These are phyloP conservation scores for Carpatolechia fugitivella DNA, from an alignment of 2,888 invertebrate species.

Conservation along the genomic window DNA sequence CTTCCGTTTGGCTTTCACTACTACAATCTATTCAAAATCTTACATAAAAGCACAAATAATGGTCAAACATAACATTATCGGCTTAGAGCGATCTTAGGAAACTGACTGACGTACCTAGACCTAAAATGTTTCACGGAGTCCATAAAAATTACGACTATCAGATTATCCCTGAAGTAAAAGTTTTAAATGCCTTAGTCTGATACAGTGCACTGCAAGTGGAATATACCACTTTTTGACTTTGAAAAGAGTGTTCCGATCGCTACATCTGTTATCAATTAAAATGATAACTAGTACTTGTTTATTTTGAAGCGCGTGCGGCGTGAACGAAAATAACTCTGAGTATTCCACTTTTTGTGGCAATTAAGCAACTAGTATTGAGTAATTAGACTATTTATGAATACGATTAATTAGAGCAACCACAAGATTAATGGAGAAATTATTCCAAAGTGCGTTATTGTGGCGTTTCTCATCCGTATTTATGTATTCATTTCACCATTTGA, in stretches of 20 bases:
- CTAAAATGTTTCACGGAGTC: too few relatives aligned
- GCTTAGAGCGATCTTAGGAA: too few relatives aligned
- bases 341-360: conserved; percentile 11
- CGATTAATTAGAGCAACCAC: conserved; percentile 35
- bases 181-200: too few relatives aligned
- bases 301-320: neutral
- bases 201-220: neutral
- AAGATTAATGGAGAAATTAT: conserved; percentile 27
- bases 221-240: neutral
- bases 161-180: too few relatives aligned
- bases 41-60: too few relatives aligned
- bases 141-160: too few relatives aligned
- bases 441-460: conserved; percentile 18
- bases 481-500: neutral
- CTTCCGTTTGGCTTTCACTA: too few relatives aligned
- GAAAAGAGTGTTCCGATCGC: neutral
- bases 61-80: too few relatives aligned
- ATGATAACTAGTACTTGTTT: neutral
- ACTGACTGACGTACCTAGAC: too few relatives aligned
- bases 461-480: conserved; percentile 2
- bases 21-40: too few relatives aligned
- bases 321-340: conserved; percentile 6
- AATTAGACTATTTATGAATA: conserved; percentile 39
- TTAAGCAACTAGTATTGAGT: conserved; percentile 21
- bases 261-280: conserved; percentile 28